Conservation (phyloP, 2,113 vertebrate species). For the Triplophysa siluroides region DNA sequence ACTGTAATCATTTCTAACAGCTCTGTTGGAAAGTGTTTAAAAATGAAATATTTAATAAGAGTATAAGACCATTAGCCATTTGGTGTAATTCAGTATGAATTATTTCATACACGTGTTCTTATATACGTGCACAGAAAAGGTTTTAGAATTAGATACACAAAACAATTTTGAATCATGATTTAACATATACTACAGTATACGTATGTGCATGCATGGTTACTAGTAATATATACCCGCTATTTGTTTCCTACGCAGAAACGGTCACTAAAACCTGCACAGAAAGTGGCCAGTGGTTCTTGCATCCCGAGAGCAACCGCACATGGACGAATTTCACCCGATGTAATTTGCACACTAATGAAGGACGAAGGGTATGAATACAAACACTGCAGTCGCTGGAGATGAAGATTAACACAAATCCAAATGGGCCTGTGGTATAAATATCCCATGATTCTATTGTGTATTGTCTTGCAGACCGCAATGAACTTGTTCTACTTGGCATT, state of each 20-base stretch:
- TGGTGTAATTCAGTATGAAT: no score
- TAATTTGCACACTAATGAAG: conserved; percentile 79
- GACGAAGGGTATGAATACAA: conserved; percentile 79
- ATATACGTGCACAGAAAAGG: no score
- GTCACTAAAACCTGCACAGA: conserved; percentile 90
- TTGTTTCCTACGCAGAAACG: conserved; percentile 80
- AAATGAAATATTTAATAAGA: background rate
- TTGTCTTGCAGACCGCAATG: conserved; percentile 85
- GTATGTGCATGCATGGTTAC: background rate
- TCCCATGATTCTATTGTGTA: conserved; percentile 33
- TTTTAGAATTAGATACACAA: no score
- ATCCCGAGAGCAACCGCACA: conserved; percentile 90
- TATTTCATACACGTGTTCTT: no score
- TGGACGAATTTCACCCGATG: conserved; percentile 97
- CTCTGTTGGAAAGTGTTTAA: background rate
- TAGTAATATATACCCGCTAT: background rate
- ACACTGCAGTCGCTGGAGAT: conserved; percentile 2
- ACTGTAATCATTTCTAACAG: background rate
- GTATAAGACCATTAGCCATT: background rate
- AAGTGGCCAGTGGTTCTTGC: conserved; percentile 89
- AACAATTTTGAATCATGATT: no score
- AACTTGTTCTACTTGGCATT: conserved; percentile 95
- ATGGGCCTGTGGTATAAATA: conserved; percentile 1
- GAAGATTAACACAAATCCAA: conserved; percentile 13
- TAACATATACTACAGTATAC: no score